phyloP scores from a whole-genome alignment of 2,888 invertebrate genomes.

The Drosophila cognata region DNA sequence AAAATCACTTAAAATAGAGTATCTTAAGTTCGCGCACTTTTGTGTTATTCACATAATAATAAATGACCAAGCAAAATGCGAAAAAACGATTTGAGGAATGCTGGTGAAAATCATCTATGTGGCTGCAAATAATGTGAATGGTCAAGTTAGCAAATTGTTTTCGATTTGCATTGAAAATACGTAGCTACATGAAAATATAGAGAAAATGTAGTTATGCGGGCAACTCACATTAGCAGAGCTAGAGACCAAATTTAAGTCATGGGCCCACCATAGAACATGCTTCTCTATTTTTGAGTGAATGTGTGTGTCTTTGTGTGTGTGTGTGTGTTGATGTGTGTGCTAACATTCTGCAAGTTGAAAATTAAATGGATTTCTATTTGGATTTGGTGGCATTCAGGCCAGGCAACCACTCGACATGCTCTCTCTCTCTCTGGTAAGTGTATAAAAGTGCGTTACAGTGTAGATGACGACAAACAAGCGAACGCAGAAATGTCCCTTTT shows the following conservation, averaged over 20 bases:
- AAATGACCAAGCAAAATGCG: not conserved
- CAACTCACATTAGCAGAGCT: conserved; percentile 1
- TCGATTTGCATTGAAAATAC: conserved; percentile 21
- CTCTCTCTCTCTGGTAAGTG: conserved; percentile 43
- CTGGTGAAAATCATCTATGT: not conserved
- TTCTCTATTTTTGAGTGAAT: not conserved
- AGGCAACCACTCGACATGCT: conserved; percentile 62
- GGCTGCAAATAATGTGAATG: conserved; percentile 21
- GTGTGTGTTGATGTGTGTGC: conserved; percentile 33
- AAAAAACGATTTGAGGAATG: conserved; percentile 2
- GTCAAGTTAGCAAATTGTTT: conserved; percentile 28
- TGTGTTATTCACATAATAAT: not conserved
- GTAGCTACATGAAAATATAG: conserved; percentile 18
- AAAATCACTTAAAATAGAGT: not conserved
- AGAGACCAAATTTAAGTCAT: not conserved
- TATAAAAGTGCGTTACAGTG: conserved; percentile 66
- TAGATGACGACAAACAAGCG: conserved; percentile 41
- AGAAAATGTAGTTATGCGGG: conserved; percentile 26
- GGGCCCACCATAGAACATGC: conserved; percentile 4
- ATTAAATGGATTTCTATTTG: conserved; percentile 81
- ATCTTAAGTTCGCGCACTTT: not conserved
- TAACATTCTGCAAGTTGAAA: conserved; percentile 73
- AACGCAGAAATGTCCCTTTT: conserved; percentile 48
- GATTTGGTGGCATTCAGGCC: conserved; percentile 45
- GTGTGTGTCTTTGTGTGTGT: conserved; percentile 7